Percentiles rank a stretch among this genome's conserved stretches.
Evolutionary conservation across 2,888 invertebrate species (phyloP).

Genomic region (Rhogogaster chlorosoma): DNA sequence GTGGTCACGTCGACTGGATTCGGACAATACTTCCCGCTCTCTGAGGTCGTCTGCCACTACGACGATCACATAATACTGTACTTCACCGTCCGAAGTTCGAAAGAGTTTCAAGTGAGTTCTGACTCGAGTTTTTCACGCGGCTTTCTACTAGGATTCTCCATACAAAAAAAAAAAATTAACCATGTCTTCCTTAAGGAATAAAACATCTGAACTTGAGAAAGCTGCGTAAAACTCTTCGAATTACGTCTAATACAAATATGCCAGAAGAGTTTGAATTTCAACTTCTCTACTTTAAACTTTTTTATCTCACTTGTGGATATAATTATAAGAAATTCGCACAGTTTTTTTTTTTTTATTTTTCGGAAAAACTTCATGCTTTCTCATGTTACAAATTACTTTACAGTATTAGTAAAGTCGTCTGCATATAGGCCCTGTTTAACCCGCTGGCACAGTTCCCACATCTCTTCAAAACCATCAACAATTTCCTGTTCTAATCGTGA

Average conservation of each 20-base stretch:
- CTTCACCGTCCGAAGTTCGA: slow-evolving; percentile 52
- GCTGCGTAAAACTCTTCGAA: no score
- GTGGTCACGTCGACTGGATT: slow-evolving; percentile 56
- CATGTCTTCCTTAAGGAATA: not conserved
- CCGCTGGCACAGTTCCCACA: not conserved
- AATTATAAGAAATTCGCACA: no score
- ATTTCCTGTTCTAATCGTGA: not conserved
- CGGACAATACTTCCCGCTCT: slow-evolving; percentile 56
- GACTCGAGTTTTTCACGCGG: not conserved
- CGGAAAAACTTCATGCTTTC: no score
- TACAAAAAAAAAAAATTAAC: not conserved
- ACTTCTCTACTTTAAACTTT: no score
- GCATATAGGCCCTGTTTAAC: no score
- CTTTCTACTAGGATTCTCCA: not conserved
- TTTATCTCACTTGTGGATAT: no score
- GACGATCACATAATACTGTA: slow-evolving; percentile 56
- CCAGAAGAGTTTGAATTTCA: no score
- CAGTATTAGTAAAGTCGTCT: no score
- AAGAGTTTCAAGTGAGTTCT: slow-evolving; percentile 53
- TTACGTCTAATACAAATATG: no score
- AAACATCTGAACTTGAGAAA: no score
- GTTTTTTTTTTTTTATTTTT: no score
- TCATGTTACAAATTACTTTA: no score
- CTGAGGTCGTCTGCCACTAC: slow-evolving; percentile 55
- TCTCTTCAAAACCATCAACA: not conserved